Conservation (phyloP, 1,140 invertebrate genomes). For the Drosophila punjabiensis region DNA sequence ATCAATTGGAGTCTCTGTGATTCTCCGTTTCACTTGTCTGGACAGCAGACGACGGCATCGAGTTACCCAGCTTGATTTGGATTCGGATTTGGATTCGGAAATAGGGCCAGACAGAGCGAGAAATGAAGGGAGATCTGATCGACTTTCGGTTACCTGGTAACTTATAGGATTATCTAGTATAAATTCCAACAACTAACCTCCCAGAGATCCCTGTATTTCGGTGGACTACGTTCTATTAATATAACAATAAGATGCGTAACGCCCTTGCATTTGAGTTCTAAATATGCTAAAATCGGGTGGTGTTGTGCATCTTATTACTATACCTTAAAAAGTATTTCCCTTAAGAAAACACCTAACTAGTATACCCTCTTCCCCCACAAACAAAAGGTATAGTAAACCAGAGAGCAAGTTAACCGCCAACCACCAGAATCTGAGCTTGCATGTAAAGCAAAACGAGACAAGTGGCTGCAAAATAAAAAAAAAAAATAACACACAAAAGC, state of each 20-base stretch:
- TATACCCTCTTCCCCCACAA: background rate
- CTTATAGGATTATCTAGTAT: background rate
- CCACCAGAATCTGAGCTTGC: slow-evolving; percentile 54
- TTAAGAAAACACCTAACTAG: background rate
- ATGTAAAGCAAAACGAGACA: slow-evolving; percentile 75
- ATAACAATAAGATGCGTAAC: background rate
- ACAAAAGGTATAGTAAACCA: slow-evolving; percentile 7
- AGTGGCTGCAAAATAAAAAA: slow-evolving; percentile 20
- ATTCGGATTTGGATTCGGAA: slow-evolving; percentile 64
- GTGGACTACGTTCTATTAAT: background rate
- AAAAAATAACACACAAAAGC: background rate
- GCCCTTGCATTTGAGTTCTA: too few relatives aligned
- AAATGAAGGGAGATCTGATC: background rate
- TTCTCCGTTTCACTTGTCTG: slow-evolving; percentile 45
- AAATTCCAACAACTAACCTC: background rate
- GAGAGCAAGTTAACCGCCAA: slow-evolving; percentile 51
- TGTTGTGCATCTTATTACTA: too few relatives aligned
- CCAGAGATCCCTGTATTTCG: too few relatives aligned
- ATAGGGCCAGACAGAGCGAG: slow-evolving; percentile 44
- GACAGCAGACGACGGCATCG: slow-evolving; percentile 26
- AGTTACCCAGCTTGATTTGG: slow-evolving; percentile 50
- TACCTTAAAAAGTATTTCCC: background rate
- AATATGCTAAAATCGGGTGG: too few relatives aligned
- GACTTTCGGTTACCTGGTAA: slow-evolving; percentile 6
- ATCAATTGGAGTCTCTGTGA: slow-evolving; percentile 20